Percentiles rank a stretch among this genome's conserved stretches.
Conservation (phyloP, 2,888 invertebrate genomes). For the Ramazzottius varieornatus region DNA sequence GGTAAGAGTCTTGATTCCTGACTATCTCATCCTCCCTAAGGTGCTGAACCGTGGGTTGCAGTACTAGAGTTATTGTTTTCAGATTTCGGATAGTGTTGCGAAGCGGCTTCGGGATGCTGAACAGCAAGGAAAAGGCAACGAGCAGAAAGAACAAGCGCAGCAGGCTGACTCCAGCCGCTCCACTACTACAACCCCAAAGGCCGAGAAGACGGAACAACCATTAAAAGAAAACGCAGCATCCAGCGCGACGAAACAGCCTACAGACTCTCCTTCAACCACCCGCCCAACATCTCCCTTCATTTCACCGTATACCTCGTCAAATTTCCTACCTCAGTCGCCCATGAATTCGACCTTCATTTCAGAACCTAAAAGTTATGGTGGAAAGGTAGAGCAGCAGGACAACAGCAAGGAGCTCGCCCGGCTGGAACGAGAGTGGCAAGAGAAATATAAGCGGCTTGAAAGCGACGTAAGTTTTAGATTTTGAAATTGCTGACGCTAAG, state of each 20-base stretch:
- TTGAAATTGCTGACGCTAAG: no score
- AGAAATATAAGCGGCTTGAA: background rate
- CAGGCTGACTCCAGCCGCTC: no score
- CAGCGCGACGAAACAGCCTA: background rate
- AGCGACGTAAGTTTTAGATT: background rate
- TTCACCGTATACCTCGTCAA: no score
- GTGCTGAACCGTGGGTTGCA: no score
- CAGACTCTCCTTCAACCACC: background rate
- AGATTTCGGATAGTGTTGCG: constrained; percentile 2
- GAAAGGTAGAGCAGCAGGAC: background rate
- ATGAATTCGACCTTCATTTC: no score
- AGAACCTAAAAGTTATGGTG: background rate
- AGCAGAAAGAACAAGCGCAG: background rate
- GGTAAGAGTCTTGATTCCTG: no score
- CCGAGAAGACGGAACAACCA: background rate
- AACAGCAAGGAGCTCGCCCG: background rate
- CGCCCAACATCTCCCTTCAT: background rate
- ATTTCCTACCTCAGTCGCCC: no score
- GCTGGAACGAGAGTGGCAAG: background rate
- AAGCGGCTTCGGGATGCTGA: background rate
- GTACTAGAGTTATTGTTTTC: background rate
- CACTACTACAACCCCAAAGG: no score
- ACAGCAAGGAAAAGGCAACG: background rate
- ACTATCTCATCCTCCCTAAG: no score
- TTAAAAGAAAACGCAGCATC: background rate